Evolutionary conservation across 2,888 invertebrate species (phyloP).

Genomic region (Rhagonycha lutea): DNA sequence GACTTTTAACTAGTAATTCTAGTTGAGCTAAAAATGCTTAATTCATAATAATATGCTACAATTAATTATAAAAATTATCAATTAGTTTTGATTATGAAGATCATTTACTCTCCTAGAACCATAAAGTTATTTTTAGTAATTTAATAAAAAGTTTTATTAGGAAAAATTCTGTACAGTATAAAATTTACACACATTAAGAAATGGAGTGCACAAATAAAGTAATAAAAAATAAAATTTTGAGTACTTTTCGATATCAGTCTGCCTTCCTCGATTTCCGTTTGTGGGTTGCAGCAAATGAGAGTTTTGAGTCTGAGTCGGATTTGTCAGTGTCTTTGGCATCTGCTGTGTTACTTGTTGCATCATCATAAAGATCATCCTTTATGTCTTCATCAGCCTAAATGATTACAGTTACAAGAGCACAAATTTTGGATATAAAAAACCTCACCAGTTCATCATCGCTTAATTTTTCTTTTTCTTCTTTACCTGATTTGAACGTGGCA

Average conservation of each 20-base stretch:
- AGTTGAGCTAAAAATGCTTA: too few relatives aligned
- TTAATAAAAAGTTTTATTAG: conserved; percentile 17
- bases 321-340: conserved; percentile 50
- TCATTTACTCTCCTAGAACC: too few relatives aligned
- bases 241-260: conserved; percentile 29
- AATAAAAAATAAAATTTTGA: neutral
- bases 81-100: too few relatives aligned
- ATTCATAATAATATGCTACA: too few relatives aligned
- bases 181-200: conserved; percentile 27
- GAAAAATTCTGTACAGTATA: conserved; percentile 35
- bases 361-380: conserved; percentile 72
- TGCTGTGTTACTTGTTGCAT: conserved; percentile 56
- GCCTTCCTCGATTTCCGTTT: conserved; percentile 76
- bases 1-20: too few relatives aligned
- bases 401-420: conserved; percentile 21
- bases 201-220: conserved; percentile 14
- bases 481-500: conserved; percentile 42
- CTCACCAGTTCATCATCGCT: conserved; percentile 55
- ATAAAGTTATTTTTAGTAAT: too few relatives aligned
- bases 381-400: conserved; percentile 62
- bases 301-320: conserved; percentile 36
- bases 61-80: too few relatives aligned
- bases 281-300: conserved; percentile 62
- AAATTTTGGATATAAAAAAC: conserved; percentile 1
- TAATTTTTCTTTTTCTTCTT: conserved; percentile 47